Evolutionary conservation across 2,888 invertebrate genomes (phyloP).

Genomic region (Troides aeacus): DNA sequence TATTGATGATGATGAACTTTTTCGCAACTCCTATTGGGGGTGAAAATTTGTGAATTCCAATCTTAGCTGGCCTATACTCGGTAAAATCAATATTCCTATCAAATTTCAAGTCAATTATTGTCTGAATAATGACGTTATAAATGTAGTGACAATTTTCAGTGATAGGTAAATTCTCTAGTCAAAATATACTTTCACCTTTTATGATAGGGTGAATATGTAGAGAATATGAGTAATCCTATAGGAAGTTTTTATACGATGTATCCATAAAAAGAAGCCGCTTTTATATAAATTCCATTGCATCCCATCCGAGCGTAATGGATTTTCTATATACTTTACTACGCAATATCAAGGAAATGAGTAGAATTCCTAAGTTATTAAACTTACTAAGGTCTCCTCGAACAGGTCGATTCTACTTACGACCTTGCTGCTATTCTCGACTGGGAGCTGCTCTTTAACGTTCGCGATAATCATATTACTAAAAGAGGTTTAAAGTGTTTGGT

Average conservation of each 20-base stretch:
- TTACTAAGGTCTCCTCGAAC: constrained; percentile 26
- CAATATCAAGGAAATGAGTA: constrained; percentile 32
- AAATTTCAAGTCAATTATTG: too few relatives aligned
- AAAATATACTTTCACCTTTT: too few relatives aligned
- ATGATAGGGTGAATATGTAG: background rate
- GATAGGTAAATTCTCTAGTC: too few relatives aligned
- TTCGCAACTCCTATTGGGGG: too few relatives aligned
- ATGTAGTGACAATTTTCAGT: too few relatives aligned
- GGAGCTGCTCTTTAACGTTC: constrained; percentile 23
- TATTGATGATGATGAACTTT: too few relatives aligned
- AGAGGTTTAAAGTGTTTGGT: constrained; percentile 16
- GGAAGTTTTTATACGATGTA: constrained; percentile 9
- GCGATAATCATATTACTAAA: constrained; percentile 23
- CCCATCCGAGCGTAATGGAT: constrained; percentile 31
- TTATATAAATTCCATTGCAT: constrained; percentile 30
- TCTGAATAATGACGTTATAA: too few relatives aligned
- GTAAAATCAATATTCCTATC: too few relatives aligned
- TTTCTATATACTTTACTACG: constrained; percentile 34
- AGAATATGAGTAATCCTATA: background rate
- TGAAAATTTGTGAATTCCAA: too few relatives aligned
- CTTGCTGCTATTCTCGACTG: constrained; percentile 19
- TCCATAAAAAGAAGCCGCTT: constrained; percentile 16
- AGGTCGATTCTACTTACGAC: constrained; percentile 26
- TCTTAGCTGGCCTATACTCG: too few relatives aligned
- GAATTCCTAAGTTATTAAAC: constrained; percentile 32